A percentile compares a stretch with the other conserved stretches of the same genome.
Conservation (phyloP, 2,797 vertebrate genomes). For the Cetoscarus ocellatus region DNA sequence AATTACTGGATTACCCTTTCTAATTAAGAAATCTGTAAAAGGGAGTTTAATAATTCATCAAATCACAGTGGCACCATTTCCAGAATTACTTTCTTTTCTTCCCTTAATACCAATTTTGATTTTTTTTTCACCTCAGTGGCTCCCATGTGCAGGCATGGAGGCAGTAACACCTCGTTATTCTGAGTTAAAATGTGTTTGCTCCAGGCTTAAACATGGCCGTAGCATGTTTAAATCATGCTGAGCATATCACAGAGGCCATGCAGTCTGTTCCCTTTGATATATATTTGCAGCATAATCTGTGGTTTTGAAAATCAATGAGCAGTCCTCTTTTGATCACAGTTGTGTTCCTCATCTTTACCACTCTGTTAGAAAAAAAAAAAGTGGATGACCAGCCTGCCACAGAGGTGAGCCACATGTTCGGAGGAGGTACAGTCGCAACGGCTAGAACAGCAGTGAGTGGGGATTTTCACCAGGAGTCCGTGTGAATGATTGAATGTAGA, state of each 20-base stretch:
- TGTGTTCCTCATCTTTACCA: slow-evolving; percentile 52
- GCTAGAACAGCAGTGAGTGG: not conserved
- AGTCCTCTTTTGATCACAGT: slow-evolving; percentile 72
- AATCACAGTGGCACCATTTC: slow-evolving; percentile 54
- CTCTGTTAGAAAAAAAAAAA: slow-evolving; percentile 40
- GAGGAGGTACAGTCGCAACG: not conserved
- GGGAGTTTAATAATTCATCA: slow-evolving; percentile 74
- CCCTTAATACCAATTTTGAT: slow-evolving; percentile 23
- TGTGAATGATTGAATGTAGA: slow-evolving; percentile 30
- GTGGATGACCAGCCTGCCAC: slow-evolving; percentile 24
- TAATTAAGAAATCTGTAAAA: slow-evolving; percentile 79
- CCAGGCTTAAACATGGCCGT: slow-evolving; percentile 68
- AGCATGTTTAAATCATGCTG: slow-evolving; percentile 74
- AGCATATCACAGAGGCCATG: slow-evolving; percentile 63
- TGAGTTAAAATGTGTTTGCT: slow-evolving; percentile 71
- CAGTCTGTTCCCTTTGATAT: slow-evolving; percentile 73
- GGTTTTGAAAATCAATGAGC: slow-evolving; percentile 80
- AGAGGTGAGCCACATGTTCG: slow-evolving; percentile 36
- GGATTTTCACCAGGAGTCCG: slow-evolving; percentile 17
- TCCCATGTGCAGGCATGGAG: slow-evolving; percentile 28
- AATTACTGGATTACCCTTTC: slow-evolving; percentile 82
- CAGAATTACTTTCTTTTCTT: slow-evolving; percentile 36
- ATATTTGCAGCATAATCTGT: slow-evolving; percentile 69
- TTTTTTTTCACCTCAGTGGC: slow-evolving; percentile 27
- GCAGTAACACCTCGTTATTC: slow-evolving; percentile 53